These are phyloP conservation scores for Leptopilina myrica DNA, from an alignment of 2,888 invertebrate genomes.

Conservation along the genomic window DNA sequence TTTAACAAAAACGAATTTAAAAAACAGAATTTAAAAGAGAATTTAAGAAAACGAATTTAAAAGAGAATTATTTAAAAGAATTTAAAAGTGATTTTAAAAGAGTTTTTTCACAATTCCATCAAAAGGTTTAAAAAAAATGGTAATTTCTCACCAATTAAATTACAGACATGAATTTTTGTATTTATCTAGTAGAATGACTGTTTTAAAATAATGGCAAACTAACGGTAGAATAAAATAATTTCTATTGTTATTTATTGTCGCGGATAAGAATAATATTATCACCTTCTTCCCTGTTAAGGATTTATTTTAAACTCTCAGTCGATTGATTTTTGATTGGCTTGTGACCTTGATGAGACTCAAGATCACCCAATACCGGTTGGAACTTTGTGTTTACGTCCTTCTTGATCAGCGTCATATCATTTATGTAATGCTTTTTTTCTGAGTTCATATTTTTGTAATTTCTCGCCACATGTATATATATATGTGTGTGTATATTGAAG, in stretches of 20 bases:
- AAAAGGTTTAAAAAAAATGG: no score
- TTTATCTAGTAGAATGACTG: background rate
- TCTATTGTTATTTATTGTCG: background rate
- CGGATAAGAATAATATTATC: background rate
- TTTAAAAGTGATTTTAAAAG: no score
- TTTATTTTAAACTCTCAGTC: slow-evolving; percentile 35
- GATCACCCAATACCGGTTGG: slow-evolving; percentile 41
- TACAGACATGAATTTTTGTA: background rate
- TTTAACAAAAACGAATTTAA: no score
- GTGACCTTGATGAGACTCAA: slow-evolving; percentile 31
- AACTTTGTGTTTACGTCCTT: slow-evolving; percentile 40
- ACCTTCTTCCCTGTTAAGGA: background rate
- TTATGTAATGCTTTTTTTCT: slow-evolving; percentile 52
- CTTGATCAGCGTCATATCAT: slow-evolving; percentile 50
- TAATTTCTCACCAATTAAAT: no score
- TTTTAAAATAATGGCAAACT: background rate
- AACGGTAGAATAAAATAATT: background rate
- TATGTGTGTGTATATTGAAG: no score
- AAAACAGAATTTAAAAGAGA: no score
- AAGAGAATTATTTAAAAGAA: no score
- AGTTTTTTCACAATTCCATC: no score
- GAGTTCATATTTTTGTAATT: slow-evolving; percentile 51
- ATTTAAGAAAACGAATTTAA: no score
- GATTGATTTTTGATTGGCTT: slow-evolving; percentile 40
- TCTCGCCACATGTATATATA: slow-evolving; percentile 23